Evolutionary conservation across 2,888 invertebrate species (phyloP).

Genomic region (Luperina nickerlii): DNA sequence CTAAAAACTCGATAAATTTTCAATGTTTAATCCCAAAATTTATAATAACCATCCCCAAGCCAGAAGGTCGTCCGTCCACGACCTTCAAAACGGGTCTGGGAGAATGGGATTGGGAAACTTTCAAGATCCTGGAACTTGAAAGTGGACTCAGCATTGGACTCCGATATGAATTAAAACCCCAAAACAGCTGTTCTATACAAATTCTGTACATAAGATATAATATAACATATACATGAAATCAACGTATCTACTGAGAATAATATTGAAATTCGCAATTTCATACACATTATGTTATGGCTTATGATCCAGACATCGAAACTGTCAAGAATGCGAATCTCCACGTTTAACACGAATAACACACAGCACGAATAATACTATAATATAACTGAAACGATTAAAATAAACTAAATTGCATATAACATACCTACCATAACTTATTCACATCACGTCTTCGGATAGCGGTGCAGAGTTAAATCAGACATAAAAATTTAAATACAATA

Average conservation of each 20-base stretch:
- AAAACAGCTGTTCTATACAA: neutral
- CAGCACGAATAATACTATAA: neutral
- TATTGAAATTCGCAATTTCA: neutral
- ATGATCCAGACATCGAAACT: neutral
- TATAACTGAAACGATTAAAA: slow-evolving; percentile 10
- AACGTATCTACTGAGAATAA: neutral
- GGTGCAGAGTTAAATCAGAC: slow-evolving; percentile 26
- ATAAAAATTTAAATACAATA: slow-evolving; percentile 67
- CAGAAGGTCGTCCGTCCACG: too few species aligned
- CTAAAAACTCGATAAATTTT: neutral
- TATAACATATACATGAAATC: neutral
- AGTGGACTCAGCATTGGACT: neutral
- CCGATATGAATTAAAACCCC: neutral
- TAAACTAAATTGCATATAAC: slow-evolving; percentile 22
- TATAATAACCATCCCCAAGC: neutral
- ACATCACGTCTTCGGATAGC: slow-evolving; percentile 27
- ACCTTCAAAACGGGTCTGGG: neutral
- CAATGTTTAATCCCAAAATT: neutral
- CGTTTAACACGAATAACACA: neutral
- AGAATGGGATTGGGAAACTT: neutral
- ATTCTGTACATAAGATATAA: neutral
- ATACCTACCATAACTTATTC: slow-evolving; percentile 30
- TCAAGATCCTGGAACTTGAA: too few species aligned
- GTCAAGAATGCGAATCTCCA: slow-evolving; percentile 5
- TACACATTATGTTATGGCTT: neutral